Evolutionary conservation across 2,888 invertebrate genomes (phyloP), one percentile per base, ranked within the genome.

Genomic region (Brenthis hecate): DNA sequence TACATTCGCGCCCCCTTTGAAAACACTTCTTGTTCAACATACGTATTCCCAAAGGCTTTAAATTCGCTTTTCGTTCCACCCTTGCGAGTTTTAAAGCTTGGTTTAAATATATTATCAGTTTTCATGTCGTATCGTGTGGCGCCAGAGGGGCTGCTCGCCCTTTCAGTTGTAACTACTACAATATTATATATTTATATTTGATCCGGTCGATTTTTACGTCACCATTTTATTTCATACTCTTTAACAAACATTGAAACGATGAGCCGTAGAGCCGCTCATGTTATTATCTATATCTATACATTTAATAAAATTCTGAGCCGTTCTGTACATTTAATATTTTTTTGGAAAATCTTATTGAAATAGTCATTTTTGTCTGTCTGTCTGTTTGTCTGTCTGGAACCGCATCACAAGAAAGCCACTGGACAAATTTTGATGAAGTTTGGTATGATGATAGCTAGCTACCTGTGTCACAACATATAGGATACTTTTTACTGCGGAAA

Each of bases 21-120:
- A 71, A 66, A 55, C 64, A 70, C 66, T 65, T 64, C 70, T 70
- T 66, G 67, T 69, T 67, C 70, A 70, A 69, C 73, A 74, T 82
- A 79, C 83, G 77, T 84, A 85, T 83, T 86, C 86, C 88, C 85
- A 81, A 73, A 70, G 84, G 89, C 81, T 82, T 83, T 89, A 88
- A 87, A 88, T 88, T 85, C 81, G 81, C 83, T 83, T 85, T 85
- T 80, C 78, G 78, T 78, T 80, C 80, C 81, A 82, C 87, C 87
- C 85, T 82, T 78, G 77, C 79, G 76, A 80, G 80, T 84, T 85
- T 87, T 85, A 86, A 87, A 85, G 81, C 81, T 77, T 79, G 76
- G 80, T 88, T 86, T 92, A 88, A 91, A 92, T 91, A 91, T 91
- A 90, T 91, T 89, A 91, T 89, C 88, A 88, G 88, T 83, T 87